phyloP scores from a whole-genome alignment of 2,888 invertebrate genomes.

The Epinotia bilunana region DNA sequence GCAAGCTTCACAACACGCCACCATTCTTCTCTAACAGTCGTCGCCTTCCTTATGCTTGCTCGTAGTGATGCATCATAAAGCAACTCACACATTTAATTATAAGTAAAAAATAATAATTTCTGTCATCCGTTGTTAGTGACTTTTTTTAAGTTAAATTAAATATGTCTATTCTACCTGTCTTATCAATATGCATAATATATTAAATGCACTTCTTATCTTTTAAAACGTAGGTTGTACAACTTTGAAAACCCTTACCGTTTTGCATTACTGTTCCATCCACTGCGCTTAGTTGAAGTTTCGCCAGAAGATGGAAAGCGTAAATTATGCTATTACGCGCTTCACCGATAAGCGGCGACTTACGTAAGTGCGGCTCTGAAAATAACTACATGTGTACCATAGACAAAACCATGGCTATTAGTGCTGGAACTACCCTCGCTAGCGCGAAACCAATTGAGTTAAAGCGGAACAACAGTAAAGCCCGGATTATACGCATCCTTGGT shows the following conservation, averaged over 20 bases:
- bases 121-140: too few species aligned
- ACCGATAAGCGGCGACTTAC: slow-evolving; percentile 38
- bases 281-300: slow-evolving; percentile 32
- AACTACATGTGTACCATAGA: slow-evolving; percentile 18
- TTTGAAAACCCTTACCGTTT: not conserved
- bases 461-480: not conserved
- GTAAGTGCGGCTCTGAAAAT: slow-evolving; percentile 22
- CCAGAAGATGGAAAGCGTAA: slow-evolving; percentile 36
- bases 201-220: too few species aligned
- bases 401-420: not conserved
- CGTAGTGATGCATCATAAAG: too few species aligned
- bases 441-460: not conserved
- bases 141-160: too few species aligned
- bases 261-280: slow-evolving; percentile 19
- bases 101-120: too few species aligned
- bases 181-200: too few species aligned
- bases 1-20: too few species aligned
- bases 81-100: too few species aligned
- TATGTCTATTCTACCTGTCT: too few species aligned
- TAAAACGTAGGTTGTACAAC: not conserved
- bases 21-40: too few species aligned
- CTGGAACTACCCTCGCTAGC: not conserved
- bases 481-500: not conserved
- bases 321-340: slow-evolving; percentile 43
- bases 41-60: too few species aligned